A percentile compares a stretch with the other conserved stretches of the same genome.
phyloP scores from a whole-genome alignment of 2,797 vertebrate species.

The Ara ararauna region DNA sequence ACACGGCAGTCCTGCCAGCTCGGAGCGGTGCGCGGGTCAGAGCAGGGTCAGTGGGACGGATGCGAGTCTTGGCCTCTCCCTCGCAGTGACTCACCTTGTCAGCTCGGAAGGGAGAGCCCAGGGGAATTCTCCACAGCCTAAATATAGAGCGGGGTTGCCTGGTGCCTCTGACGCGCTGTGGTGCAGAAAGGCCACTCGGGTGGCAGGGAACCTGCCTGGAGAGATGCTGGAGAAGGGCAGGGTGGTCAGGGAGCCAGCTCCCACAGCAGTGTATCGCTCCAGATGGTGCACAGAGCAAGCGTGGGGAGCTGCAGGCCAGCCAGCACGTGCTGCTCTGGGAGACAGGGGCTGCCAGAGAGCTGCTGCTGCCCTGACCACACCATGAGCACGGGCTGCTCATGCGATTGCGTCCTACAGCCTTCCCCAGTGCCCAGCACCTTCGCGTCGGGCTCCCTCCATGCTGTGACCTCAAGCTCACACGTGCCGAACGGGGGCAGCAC shows the following conservation, averaged over 20 bases:
- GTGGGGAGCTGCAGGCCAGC: neutral
- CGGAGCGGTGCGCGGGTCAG: neutral
- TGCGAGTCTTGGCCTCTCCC: slow-evolving; percentile 65
- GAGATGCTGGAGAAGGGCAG: neutral
- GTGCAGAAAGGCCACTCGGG: neutral
- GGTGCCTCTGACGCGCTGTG: neutral
- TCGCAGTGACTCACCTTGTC: slow-evolving; percentile 59
- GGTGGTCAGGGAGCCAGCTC: neutral
- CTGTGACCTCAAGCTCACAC: neutral
- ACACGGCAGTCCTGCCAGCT: slow-evolving; percentile 14
- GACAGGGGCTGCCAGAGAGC: neutral
- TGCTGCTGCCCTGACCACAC: neutral
- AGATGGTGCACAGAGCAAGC: neutral
- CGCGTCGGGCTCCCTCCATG: rapidly evolving
- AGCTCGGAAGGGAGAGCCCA: slow-evolving; percentile 60
- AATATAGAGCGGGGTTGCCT: slow-evolving; percentile 65
- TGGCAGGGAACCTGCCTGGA: neutral
- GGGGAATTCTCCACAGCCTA: slow-evolving; percentile 63
- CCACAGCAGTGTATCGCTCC: neutral
- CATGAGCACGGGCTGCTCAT: neutral
- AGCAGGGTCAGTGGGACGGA: slow-evolving; percentile 64
- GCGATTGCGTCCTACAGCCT: neutral
- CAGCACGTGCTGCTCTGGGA: rapidly evolving
- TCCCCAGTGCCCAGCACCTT: neutral
- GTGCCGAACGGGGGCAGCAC: neutral